Percentiles rank a stretch among this genome's conserved stretches.
Evolutionary conservation across 2,888 invertebrate species (phyloP).

Genomic region (Rhyacophila evoluta): DNA sequence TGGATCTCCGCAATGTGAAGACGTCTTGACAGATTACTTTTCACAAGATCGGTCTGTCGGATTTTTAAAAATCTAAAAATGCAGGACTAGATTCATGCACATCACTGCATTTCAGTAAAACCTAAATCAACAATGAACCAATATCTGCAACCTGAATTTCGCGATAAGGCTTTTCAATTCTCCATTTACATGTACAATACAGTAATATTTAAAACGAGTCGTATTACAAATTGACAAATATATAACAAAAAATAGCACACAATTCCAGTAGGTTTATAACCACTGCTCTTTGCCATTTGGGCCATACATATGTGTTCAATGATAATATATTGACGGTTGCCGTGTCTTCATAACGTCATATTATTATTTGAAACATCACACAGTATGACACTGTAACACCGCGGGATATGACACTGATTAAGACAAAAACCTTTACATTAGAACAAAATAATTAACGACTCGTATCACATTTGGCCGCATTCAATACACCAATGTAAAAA

Average conservation of each 20-base stretch:
- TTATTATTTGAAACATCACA: background rate
- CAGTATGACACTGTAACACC: background rate
- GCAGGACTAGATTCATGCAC: too few relatives aligned
- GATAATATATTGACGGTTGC: background rate
- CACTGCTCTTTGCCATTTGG: background rate
- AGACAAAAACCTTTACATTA: background rate
- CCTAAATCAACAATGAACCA: too few relatives aligned
- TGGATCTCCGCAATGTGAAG: too few relatives aligned
- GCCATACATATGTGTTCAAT: background rate
- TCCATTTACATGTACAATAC: too few relatives aligned
- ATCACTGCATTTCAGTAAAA: too few relatives aligned
- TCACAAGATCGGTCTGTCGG: too few relatives aligned
- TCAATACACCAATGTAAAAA: background rate
- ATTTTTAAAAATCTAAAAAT: too few relatives aligned
- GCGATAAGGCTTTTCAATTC: too few relatives aligned
- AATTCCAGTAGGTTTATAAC: background rate
- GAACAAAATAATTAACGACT: background rate
- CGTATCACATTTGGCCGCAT: background rate
- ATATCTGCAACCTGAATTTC: too few relatives aligned
- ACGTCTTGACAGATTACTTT: too few relatives aligned
- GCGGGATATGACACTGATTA: slow-evolving; percentile 15
- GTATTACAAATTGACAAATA: too few relatives aligned
- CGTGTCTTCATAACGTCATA: slow-evolving; percentile 10
- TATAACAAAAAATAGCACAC: background rate
- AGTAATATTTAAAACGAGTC: too few relatives aligned